Percentiles rank a stretch among this genome's conserved stretches.
Evolutionary conservation across 2,888 invertebrate species (phyloP).

Genomic region (Sarcophaga caerulescens): DNA sequence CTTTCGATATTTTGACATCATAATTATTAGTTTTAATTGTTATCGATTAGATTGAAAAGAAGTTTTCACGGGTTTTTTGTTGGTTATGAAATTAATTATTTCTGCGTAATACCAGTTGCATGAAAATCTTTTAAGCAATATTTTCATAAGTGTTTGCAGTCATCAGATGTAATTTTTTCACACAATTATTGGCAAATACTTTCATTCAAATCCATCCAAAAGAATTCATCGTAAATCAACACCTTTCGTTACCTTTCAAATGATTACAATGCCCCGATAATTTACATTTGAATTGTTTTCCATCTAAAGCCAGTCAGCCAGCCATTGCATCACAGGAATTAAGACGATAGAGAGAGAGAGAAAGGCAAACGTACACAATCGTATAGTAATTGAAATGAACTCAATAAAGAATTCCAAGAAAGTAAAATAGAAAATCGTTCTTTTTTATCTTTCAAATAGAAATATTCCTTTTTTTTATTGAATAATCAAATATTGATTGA

Average conservation of each 20-base stretch:
- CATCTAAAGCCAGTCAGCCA: slow-evolving; percentile 13
- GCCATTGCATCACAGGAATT: slow-evolving; percentile 13
- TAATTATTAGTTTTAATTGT: not conserved
- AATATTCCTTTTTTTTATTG: slow-evolving; percentile 38
- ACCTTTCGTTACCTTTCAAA: slow-evolving; percentile 45
- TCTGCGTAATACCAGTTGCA: slow-evolving; percentile 3
- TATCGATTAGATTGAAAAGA: not conserved
- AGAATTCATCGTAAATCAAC: slow-evolving; percentile 63
- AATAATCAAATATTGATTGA: slow-evolving; percentile 63
- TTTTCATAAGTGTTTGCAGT: slow-evolving; percentile 31
- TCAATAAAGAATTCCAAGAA: slow-evolving; percentile 36
- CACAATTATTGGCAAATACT: not conserved
- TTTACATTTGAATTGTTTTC: slow-evolving; percentile 53
- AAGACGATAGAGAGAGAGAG: not conserved
- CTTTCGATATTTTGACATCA: not conserved
- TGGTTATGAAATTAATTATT: too few species aligned
- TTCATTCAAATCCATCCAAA: slow-evolving; percentile 43
- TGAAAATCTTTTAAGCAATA: not conserved
- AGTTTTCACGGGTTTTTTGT: not conserved
- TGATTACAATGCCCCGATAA: slow-evolving; percentile 47
- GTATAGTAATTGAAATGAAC: slow-evolving; percentile 39
- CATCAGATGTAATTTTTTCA: slow-evolving; percentile 21
- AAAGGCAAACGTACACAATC: not conserved
- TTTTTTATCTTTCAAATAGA: too few species aligned
- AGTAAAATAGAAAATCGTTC: slow-evolving; percentile 18